Evolutionary conservation across 2,113 vertebrate species (phyloP).

Genomic region (Seriola aureovittata): DNA sequence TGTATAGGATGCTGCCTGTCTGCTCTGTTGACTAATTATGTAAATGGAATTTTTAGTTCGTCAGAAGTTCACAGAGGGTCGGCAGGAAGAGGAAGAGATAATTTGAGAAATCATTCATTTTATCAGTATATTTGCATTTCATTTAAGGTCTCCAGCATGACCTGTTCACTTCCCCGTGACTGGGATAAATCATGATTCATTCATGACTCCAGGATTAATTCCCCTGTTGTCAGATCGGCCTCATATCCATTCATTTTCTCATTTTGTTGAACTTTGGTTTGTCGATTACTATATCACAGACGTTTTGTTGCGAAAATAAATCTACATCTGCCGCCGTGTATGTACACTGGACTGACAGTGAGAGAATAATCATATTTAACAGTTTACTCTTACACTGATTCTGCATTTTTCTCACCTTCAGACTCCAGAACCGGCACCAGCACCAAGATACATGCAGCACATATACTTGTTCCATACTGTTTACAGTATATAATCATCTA

Average conservation of each 20-base stretch:
- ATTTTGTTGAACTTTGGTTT: neutral
- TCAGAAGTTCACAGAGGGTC: constrained; percentile 34
- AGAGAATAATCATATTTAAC: neutral
- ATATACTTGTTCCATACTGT: neutral
- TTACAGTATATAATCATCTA: neutral
- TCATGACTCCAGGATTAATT: constrained; percentile 4
- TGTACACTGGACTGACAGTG: neutral
- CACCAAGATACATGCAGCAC: neutral
- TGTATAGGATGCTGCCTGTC: constrained; percentile 20
- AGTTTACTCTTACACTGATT: neutral
- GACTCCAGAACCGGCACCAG: neutral
- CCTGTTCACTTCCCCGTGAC: neutral
- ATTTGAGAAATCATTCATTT: constrained; percentile 47
- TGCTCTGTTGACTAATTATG: constrained; percentile 47
- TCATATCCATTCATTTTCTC: neutral
- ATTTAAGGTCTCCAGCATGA: constrained; percentile 20
- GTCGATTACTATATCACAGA: neutral
- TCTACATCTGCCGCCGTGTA: neutral
- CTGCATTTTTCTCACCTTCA: neutral
- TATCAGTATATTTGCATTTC: constrained; percentile 40
- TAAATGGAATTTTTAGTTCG: constrained; percentile 50
- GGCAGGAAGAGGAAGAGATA: constrained; percentile 23
- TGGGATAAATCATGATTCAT: constrained; percentile 25
- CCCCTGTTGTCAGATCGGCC: neutral
- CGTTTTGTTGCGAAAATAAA: neutral